These are phyloP conservation scores for Phortica variegata DNA, from an alignment of 1,140 invertebrate species.

Conservation along the genomic window DNA sequence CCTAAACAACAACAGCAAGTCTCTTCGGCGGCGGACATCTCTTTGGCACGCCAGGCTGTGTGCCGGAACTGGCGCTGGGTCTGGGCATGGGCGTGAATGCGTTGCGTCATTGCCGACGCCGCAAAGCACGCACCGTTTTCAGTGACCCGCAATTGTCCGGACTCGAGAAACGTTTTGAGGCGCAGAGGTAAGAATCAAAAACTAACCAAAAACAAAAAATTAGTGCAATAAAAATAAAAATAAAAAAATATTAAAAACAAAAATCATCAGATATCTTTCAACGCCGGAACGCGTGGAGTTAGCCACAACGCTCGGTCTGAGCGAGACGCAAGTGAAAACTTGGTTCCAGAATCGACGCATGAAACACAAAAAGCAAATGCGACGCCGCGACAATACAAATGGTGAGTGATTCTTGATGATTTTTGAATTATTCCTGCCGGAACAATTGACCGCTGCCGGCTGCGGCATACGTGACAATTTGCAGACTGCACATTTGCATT, in stretches of 20 bases:
- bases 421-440: neutral
- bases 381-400: conserved; percentile 57
- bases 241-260: too few species aligned
- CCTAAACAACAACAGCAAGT: conserved; percentile 31
- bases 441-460: conserved; percentile 4
- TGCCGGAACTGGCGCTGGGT: conserved; percentile 55
- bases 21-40: conserved; percentile 49
- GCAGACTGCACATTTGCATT: conserved; percentile 15
- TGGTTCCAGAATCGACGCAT: conserved; percentile 98
- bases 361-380: conserved; percentile 96
- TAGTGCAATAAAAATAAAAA: neutral
- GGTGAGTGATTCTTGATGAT: conserved; percentile 35
- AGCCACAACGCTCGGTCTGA: conserved; percentile 86
- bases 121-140: conserved; percentile 96
- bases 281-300: conserved; percentile 95
- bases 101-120: conserved; percentile 83
- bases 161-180: conserved; percentile 92
- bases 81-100: conserved; percentile 68
- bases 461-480: conserved; percentile 4
- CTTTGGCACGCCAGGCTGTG: conserved; percentile 60
- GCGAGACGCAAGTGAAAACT: conserved; percentile 97
- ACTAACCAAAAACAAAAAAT: too few species aligned
- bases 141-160: conserved; percentile 95
- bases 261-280: conserved; percentile 93
- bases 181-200: too few species aligned